These are phyloP conservation scores for Diarsia mendica DNA, from an alignment of 2,888 invertebrate genomes.

Conservation along the genomic window DNA sequence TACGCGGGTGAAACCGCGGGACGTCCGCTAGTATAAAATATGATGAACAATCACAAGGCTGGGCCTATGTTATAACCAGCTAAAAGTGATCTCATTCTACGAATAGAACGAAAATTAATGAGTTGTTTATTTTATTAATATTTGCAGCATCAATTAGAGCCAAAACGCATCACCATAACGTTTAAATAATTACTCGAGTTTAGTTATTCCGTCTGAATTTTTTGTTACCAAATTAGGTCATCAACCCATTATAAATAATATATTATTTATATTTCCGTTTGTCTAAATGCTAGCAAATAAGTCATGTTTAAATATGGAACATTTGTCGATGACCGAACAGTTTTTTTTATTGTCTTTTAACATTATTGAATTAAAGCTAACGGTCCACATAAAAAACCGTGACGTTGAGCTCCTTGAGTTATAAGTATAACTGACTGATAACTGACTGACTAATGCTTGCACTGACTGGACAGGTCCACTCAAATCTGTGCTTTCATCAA, in stretches of 20 bases:
- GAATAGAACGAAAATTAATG: conserved; percentile 10
- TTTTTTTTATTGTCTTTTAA: conserved; percentile 9
- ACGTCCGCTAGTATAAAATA: too few relatives aligned
- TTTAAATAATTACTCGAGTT: conserved; percentile 53
- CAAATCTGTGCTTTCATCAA: too few relatives aligned
- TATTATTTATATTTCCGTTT: conserved; percentile 42
- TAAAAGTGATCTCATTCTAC: conserved; percentile 9
- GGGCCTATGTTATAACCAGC: not conserved
- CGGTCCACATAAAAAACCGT: not conserved
- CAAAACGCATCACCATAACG: conserved; percentile 45
- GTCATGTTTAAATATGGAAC: conserved; percentile 56
- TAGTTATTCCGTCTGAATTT: conserved; percentile 36
- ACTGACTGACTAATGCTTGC: too few relatives aligned
- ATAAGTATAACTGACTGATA: too few relatives aligned
- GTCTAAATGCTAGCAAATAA: conserved; percentile 40
- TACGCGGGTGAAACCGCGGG: too few relatives aligned
- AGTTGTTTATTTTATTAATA: conserved; percentile 19
- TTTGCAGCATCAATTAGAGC: conserved; percentile 25
- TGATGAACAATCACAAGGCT: not conserved
- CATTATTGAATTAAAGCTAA: not conserved
- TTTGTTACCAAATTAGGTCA: conserved; percentile 58
- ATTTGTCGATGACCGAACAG: conserved; percentile 34
- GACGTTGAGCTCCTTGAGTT: too few relatives aligned
- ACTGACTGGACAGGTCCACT: too few relatives aligned
- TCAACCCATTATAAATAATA: conserved; percentile 50